Conservation (phyloP, 2,888 invertebrate species). For the Megastigmus dorsalis region DNA sequence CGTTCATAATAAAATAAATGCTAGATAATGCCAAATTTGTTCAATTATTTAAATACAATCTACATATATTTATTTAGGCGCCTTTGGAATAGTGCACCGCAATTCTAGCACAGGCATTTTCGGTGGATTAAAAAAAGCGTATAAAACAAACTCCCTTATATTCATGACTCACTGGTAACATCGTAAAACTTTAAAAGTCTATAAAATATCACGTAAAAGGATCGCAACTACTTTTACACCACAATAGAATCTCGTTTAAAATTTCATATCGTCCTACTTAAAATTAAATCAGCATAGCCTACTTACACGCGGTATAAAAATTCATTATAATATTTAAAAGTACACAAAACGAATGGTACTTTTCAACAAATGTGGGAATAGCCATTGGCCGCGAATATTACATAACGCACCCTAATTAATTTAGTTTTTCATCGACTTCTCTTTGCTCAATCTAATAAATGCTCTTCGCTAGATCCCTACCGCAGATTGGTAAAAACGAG, state of each 20-base stretch:
- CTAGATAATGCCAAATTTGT: slow-evolving; percentile 72
- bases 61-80: slow-evolving; percentile 60
- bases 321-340: slow-evolving; percentile 51
- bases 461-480: slow-evolving; percentile 54
- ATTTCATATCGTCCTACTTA: slow-evolving; percentile 53
- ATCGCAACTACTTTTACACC: slow-evolving; percentile 51
- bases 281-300: slow-evolving; percentile 50
- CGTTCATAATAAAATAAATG: slow-evolving; percentile 74
- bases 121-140: slow-evolving; percentile 54
- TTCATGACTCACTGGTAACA: slow-evolving; percentile 55
- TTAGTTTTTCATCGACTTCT: slow-evolving; percentile 24
- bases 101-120: slow-evolving; percentile 55
- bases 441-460: slow-evolving; percentile 21
- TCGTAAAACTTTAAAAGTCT: slow-evolving; percentile 53
- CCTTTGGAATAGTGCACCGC: slow-evolving; percentile 63
- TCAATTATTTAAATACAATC: slow-evolving; percentile 59
- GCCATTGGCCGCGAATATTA: slow-evolving; percentile 29
- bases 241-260: slow-evolving; percentile 52
- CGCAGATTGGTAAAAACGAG: slow-evolving; percentile 51
- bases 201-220: slow-evolving; percentile 56
- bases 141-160: slow-evolving; percentile 44
- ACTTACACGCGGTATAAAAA: slow-evolving; percentile 53
- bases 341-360: slow-evolving; percentile 37
- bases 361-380: slow-evolving; percentile 45
- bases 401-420: slow-evolving; percentile 37